Evolutionary conservation across 2,888 invertebrate genomes (phyloP).

Genomic region (Amblyjoppa fuscipennis): DNA sequence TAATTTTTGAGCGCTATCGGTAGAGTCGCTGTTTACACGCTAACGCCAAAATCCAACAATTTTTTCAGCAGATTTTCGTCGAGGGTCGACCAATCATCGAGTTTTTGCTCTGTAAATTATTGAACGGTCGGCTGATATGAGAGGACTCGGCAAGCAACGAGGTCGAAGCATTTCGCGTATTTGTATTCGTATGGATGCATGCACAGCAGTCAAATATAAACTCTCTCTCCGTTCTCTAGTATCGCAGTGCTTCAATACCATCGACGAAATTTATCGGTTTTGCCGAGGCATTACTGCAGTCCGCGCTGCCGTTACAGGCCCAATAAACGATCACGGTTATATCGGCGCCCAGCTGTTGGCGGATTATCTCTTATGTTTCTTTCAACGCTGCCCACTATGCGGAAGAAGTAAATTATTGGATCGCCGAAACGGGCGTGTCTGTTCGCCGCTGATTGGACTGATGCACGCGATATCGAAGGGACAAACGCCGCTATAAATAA

Average conservation of each 20-base stretch:
- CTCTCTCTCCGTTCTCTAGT: slow-evolving; percentile 52
- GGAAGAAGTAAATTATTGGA: slow-evolving; percentile 55
- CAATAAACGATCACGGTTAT: slow-evolving; percentile 65
- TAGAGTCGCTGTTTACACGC: slow-evolving; percentile 32
- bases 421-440: slow-evolving; percentile 30
- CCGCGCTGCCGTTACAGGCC: slow-evolving; percentile 23
- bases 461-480: slow-evolving; percentile 12
- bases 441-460: slow-evolving; percentile 35
- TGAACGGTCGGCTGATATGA: slow-evolving; percentile 45
- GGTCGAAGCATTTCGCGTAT: slow-evolving; percentile 32
- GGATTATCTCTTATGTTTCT: slow-evolving; percentile 67
- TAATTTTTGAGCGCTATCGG: neutral
- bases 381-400: slow-evolving; percentile 36
- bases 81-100: slow-evolving; percentile 9
- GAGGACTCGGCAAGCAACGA: slow-evolving; percentile 48
- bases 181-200: slow-evolving; percentile 27
- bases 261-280: slow-evolving; percentile 59
- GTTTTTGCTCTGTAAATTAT: slow-evolving; percentile 42
- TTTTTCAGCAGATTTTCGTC: slow-evolving; percentile 50
- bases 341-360: slow-evolving; percentile 63
- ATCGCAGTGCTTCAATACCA: slow-evolving; percentile 52
- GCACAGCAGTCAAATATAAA: slow-evolving; percentile 58
- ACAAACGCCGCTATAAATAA: neutral
- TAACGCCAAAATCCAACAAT: slow-evolving; percentile 4
- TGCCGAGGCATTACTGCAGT: slow-evolving; percentile 55